These are phyloP conservation scores for Zosterops lateralis DNA, from an alignment of 2,113 vertebrate genomes.

Conservation along the genomic window DNA sequence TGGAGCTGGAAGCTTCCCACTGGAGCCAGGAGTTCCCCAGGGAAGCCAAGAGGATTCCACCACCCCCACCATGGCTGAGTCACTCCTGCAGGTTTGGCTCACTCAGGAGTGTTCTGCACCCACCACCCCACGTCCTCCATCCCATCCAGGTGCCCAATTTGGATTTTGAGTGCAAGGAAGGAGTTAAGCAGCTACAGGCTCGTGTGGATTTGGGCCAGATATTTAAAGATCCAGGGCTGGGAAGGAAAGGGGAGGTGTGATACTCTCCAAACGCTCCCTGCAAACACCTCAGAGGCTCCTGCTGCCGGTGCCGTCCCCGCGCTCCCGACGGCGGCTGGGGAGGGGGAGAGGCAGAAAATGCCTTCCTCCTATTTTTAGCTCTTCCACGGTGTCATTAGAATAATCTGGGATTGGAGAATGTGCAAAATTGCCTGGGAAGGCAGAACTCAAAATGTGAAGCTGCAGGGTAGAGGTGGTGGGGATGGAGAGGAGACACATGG, in stretches of 20 bases:
- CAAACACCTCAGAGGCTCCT: slow-evolving; percentile 50
- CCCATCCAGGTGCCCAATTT: background rate
- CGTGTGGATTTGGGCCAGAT: slow-evolving; percentile 61
- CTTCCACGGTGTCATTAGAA: background rate
- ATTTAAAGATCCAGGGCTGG: slow-evolving; percentile 54
- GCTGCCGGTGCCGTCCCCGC: background rate
- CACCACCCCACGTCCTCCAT: background rate
- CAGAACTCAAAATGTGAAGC: background rate
- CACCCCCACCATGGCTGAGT: background rate
- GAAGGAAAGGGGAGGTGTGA: slow-evolving; percentile 51
- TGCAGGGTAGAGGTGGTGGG: background rate
- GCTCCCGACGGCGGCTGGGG: background rate
- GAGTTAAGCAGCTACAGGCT: slow-evolving; percentile 42
- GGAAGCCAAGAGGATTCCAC: background rate
- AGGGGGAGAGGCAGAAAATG: slow-evolving; percentile 24
- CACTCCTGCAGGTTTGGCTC: background rate
- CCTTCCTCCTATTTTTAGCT: slow-evolving; percentile 40
- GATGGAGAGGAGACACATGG: background rate
- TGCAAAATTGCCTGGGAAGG: background rate
- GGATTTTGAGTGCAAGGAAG: background rate
- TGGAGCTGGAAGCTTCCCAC: background rate
- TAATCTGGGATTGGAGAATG: slow-evolving; percentile 9
- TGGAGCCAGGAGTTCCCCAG: background rate
- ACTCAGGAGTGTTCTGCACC: background rate
- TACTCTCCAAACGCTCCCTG: background rate